A percentile compares a stretch with the other conserved stretches of the same genome.
These are phyloP conservation scores for Sipunculus nudus DNA, from an alignment of 2,888 invertebrate species.

Conservation along the genomic window DNA sequence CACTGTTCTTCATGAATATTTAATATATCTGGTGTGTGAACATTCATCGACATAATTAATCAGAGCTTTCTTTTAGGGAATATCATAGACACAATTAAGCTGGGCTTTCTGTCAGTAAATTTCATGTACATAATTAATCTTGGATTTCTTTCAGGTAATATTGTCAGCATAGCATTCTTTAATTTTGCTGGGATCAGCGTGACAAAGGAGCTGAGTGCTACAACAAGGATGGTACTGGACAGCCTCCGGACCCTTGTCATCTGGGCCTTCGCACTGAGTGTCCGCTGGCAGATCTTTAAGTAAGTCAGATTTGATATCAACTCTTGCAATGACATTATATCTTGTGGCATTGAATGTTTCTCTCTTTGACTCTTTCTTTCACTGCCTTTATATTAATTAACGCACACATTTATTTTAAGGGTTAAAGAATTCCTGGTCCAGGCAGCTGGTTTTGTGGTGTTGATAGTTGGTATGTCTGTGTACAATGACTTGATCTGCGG, in stretches of 20 bases:
- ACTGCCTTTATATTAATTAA: too few species aligned
- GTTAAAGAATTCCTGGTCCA: conserved; percentile 43
- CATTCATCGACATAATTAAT: too few species aligned
- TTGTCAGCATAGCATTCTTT: conserved; percentile 90
- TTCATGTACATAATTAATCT: neutral
- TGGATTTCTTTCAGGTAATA: conserved; percentile 75
- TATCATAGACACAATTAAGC: too few species aligned
- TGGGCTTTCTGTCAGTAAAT: neutral
- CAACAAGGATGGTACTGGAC: conserved; percentile 89
- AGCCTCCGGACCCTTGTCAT: conserved; percentile 89
- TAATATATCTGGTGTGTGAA: too few species aligned
- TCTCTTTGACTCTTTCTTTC: too few species aligned
- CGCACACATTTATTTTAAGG: too few species aligned
- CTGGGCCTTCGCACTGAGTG: conserved; percentile 81
- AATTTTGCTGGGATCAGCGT: conserved; percentile 92
- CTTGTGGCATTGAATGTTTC: too few species aligned
- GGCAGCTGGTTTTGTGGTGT: conserved; percentile 77
- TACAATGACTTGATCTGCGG: conserved; percentile 74
- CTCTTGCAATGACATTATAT: too few species aligned
- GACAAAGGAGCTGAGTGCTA: conserved; percentile 92
- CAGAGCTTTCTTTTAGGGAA: too few species aligned
- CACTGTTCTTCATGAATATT: too few species aligned
- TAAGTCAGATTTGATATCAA: neutral
- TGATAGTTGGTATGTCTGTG: conserved; percentile 80
- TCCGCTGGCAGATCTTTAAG: conserved; percentile 80